Conservation (phyloP, 1,140 invertebrate species). For the Thaumetopoea pityocampa region DNA sequence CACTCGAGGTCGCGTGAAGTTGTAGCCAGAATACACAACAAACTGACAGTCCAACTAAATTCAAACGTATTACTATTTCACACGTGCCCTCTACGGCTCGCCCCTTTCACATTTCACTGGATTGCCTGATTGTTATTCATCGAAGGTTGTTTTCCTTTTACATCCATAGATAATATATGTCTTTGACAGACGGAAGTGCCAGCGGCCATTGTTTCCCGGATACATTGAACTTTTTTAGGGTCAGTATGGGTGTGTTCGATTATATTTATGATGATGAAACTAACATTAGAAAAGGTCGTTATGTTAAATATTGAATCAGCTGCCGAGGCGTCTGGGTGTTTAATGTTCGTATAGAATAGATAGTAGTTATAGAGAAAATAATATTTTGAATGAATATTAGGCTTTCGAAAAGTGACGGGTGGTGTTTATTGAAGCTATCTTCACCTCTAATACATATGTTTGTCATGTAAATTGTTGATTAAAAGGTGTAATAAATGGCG, state of each 20-base stretch:
- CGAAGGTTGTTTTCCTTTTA: conserved; percentile 30
- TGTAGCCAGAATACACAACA: conserved; percentile 40
- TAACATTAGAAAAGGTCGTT: conserved; percentile 9
- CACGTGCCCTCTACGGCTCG: conserved; percentile 1
- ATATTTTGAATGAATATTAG: conserved; percentile 5
- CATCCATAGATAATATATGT: no score
- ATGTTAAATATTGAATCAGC: conserved; percentile 14
- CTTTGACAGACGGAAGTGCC: conserved; percentile 47
- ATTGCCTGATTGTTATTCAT: conserved; percentile 47
- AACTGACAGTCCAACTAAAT: conserved; percentile 30
- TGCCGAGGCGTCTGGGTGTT: conserved; percentile 1
- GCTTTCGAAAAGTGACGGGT: no score
- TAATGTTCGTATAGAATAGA: neutral
- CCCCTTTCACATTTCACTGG: conserved; percentile 21
- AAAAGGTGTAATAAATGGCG: conserved; percentile 6
- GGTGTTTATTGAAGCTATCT: no score
- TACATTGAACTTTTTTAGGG: conserved; percentile 51
- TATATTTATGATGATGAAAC: conserved; percentile 3
- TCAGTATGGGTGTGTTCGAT: conserved; percentile 16
- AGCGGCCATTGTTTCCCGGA: conserved; percentile 49
- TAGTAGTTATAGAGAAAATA: neutral
- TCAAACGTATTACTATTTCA: conserved; percentile 13
- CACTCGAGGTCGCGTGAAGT: conserved; percentile 24
- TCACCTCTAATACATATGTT: neutral
- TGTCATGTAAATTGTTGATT: conserved; percentile 2